These are phyloP conservation scores for Metallyticus violacea DNA, from an alignment of 2,888 invertebrate species.

Conservation along the genomic window DNA sequence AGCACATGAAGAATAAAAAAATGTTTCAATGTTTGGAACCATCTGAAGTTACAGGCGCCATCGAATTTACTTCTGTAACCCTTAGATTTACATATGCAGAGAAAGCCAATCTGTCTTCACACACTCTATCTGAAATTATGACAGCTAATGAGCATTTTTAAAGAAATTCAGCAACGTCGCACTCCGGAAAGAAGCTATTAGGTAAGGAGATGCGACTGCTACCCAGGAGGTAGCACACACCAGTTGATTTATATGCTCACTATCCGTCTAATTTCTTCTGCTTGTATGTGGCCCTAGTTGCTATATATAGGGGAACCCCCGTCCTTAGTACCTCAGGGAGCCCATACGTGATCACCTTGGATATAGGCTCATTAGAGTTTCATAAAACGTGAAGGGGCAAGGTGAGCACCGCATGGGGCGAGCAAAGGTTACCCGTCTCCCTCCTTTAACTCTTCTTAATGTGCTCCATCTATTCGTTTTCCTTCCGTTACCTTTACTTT, in stretches of 20 bases:
- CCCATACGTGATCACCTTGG: neutral
- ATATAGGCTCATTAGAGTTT: conserved; percentile 3
- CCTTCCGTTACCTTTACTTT: neutral
- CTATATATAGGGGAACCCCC: neutral
- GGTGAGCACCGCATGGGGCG: neutral
- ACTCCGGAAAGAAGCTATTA: too few relatives aligned
- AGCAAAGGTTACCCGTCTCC: neutral
- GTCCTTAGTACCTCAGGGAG: neutral
- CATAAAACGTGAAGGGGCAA: neutral
- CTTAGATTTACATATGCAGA: too few relatives aligned
- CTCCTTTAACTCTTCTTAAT: neutral
- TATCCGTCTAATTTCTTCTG: conserved; percentile 2
- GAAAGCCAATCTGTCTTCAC: too few relatives aligned
- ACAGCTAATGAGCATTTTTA: too few relatives aligned
- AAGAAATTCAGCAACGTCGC: neutral
- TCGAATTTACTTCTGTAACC: too few relatives aligned
- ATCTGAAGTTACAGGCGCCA: too few relatives aligned
- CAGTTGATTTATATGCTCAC: neutral
- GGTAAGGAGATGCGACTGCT: neutral
- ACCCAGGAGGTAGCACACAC: neutral
- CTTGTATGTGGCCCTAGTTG: neutral
- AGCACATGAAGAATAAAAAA: too few relatives aligned
- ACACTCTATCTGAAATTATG: too few relatives aligned
- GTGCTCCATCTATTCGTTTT: neutral
- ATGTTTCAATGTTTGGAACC: too few relatives aligned